A percentile compares a stretch with the other conserved stretches of the same genome.
Conservation (phyloP, 2,113 vertebrate genomes). For the Arenaria interpres region DNA sequence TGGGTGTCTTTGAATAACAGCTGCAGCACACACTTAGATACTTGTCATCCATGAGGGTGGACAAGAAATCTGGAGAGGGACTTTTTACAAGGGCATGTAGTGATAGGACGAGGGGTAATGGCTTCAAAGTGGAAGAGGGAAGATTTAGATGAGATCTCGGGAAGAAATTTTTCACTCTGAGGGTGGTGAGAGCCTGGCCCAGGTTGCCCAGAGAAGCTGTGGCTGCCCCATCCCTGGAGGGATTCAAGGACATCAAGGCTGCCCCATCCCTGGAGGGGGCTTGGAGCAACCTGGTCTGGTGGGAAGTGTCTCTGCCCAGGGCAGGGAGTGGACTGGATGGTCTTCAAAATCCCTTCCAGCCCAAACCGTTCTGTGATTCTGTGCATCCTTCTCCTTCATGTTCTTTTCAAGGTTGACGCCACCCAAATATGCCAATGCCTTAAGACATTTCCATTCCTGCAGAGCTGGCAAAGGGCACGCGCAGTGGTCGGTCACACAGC, state of each 20-base stretch:
- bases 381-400: background rate
- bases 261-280: background rate
- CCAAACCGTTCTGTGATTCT: background rate
- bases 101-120: background rate
- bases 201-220: background rate
- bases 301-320: background rate
- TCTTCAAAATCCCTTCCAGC: background rate
- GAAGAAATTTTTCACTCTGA: background rate
- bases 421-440: background rate
- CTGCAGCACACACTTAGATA: background rate
- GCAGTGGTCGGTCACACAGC: rapidly evolving
- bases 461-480: background rate
- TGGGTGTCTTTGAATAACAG: background rate
- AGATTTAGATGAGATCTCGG: background rate
- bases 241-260: background rate
- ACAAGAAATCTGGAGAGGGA: background rate
- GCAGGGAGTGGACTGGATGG: background rate
- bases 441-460: background rate
- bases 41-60: background rate
- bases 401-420: background rate
- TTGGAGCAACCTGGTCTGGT: background rate
- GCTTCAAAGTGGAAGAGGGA: background rate
- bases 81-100: background rate
- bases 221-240: background rate
- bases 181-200: background rate